A percentile compares a stretch with the other conserved stretches of the same genome.
Evolutionary conservation across 2,113 vertebrate species (phyloP).

Genomic region (Anoplopoma fimbria): DNA sequence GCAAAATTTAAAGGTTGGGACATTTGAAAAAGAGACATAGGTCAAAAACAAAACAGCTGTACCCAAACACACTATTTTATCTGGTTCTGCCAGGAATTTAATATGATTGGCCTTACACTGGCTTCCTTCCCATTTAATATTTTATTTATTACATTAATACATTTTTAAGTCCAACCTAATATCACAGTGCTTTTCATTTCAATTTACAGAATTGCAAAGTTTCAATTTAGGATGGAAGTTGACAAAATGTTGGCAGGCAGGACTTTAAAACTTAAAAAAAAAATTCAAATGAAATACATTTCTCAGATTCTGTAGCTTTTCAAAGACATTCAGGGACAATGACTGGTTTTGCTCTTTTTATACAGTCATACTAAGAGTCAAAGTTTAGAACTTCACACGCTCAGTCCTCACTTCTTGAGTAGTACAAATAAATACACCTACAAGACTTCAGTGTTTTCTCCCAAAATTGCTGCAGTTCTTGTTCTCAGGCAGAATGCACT

Average conservation of each 20-base stretch:
- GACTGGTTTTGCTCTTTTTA: constrained; percentile 5
- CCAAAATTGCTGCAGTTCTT: neutral
- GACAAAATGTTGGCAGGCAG: constrained; percentile 30
- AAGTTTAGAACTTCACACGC: neutral
- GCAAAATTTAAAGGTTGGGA: constrained; percentile 25
- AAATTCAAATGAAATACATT: constrained; percentile 6
- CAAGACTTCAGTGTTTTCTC: neutral
- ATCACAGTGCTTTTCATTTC: neutral
- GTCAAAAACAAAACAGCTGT: neutral
- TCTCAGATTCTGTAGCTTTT: neutral
- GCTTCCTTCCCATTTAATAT: neutral
- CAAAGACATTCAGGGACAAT: constrained; percentile 18
- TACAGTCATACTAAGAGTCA: neutral
- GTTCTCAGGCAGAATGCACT: constrained; percentile 42
- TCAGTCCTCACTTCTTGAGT: neutral
- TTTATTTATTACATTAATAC: constrained; percentile 5
- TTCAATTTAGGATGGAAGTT: constrained; percentile 3
- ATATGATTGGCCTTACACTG: neutral
- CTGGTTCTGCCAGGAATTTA: neutral
- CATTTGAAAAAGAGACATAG: neutral
- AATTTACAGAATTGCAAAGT: constrained; percentile 13
- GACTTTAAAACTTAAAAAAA: constrained; percentile 28
- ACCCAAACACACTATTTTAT: constrained; percentile 1
- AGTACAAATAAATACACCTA: constrained; percentile 4
- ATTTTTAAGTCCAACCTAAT: neutral